A percentile compares a stretch with the other conserved stretches of the same genome.
phyloP scores from a whole-genome alignment of 2,797 vertebrate species.

The Mormyrops boulengeri region DNA sequence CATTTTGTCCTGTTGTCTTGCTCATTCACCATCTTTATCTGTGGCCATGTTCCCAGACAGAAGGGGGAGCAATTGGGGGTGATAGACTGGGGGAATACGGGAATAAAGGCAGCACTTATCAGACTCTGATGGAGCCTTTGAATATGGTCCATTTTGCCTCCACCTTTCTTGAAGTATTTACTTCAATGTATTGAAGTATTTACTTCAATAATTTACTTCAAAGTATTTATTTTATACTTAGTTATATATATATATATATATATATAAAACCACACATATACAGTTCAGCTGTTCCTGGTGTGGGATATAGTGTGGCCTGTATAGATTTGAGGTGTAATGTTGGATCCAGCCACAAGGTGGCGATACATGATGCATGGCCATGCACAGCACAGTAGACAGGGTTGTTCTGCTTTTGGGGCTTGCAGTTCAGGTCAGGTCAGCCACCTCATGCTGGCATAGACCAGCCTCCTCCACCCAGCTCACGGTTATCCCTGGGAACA shows the following conservation, averaged over 20 bases:
- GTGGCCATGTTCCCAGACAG: neutral
- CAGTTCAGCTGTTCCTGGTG: neutral
- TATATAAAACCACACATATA: neutral
- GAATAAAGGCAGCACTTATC: conserved; percentile 20
- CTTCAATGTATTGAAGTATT: neutral
- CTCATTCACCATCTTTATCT: neutral
- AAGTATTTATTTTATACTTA: neutral
- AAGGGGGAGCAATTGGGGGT: conserved; percentile 7
- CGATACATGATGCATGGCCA: neutral
- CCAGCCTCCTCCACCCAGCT: conserved; percentile 27
- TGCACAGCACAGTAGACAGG: neutral
- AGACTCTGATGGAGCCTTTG: neutral
- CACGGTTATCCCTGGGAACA: conserved; percentile 24
- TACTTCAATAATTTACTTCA: neutral
- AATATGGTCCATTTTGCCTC: neutral
- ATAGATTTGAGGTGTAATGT: neutral
- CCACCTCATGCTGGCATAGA: conserved; percentile 16
- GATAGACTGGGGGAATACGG: conserved; percentile 7
- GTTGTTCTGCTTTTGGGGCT: conserved; percentile 3
- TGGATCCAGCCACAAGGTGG: neutral
- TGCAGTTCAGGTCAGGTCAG: neutral
- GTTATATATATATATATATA: neutral
- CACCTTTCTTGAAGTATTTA: neutral
- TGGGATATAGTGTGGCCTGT: neutral
- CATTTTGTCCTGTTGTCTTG: neutral